Conservation (phyloP, 2,888 invertebrate species). For the Drosophila melanocephala region DNA sequence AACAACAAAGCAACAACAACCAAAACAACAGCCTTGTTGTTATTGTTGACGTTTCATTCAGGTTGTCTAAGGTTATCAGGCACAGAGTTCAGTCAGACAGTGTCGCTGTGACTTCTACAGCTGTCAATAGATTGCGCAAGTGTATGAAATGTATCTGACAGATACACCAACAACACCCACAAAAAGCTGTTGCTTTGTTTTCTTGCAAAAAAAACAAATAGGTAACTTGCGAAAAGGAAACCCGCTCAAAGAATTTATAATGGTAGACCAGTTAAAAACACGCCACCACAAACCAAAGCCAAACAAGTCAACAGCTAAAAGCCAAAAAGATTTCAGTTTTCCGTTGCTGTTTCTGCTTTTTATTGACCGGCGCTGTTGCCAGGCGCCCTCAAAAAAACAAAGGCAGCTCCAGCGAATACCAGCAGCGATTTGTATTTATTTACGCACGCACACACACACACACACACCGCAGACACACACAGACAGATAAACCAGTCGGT, state of each 20-base stretch:
- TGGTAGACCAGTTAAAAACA: constrained; percentile 50
- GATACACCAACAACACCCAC: constrained; percentile 15
- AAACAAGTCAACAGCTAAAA: constrained; percentile 57
- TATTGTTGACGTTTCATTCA: constrained; percentile 31
- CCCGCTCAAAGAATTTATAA: constrained; percentile 27
- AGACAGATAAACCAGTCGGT: constrained; percentile 55
- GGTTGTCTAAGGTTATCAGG: constrained; percentile 70
- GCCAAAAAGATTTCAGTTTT: constrained; percentile 42
- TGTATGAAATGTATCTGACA: constrained; percentile 43
- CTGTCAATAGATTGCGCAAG: constrained; percentile 39
- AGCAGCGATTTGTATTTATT: constrained; percentile 62
- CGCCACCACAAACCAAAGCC: constrained; percentile 72
- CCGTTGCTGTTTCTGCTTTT: constrained; percentile 8
- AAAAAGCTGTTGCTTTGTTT: constrained; percentile 16
- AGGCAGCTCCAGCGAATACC: constrained; percentile 38
- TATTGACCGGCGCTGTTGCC: constrained; percentile 58
- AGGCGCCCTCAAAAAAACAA: constrained; percentile 68
- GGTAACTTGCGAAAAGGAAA: constrained; percentile 26
- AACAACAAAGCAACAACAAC: constrained; percentile 33
- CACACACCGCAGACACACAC: constrained; percentile 12
- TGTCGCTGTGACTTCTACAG: constrained; percentile 8
- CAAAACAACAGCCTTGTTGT: constrained; percentile 26
- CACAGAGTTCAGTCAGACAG: constrained; percentile 25
- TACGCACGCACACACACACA: constrained; percentile 30
- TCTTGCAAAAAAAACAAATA: not conserved